Evolutionary conservation across 2,797 vertebrate genomes (phyloP).

Genomic region (Anabacerthia variegaticeps): DNA sequence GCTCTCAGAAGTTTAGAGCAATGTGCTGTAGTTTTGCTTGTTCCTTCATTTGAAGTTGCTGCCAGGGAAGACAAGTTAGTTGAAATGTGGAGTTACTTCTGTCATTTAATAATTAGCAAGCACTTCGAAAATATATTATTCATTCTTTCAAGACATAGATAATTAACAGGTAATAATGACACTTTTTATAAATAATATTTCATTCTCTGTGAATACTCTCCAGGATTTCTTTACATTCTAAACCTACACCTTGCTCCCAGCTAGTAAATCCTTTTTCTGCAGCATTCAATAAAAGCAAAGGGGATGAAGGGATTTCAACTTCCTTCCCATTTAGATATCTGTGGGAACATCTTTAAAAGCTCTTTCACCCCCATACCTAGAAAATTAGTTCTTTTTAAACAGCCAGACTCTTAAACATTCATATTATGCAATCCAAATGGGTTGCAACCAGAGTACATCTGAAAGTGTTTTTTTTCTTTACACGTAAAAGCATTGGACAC

Average conservation of each 20-base stretch:
- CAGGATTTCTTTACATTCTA: slow-evolving; percentile 50
- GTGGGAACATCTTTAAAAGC: slow-evolving; percentile 52
- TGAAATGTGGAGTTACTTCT: slow-evolving; percentile 57
- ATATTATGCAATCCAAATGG: slow-evolving; percentile 31
- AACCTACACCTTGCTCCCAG: slow-evolving; percentile 46
- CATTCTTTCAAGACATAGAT: slow-evolving; percentile 55
- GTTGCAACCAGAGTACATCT: neutral
- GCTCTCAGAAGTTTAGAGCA: slow-evolving; percentile 26
- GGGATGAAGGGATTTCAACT: slow-evolving; percentile 25
- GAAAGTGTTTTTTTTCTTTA: neutral
- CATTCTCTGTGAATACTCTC: slow-evolving; percentile 53
- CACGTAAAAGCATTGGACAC: slow-evolving; percentile 1
- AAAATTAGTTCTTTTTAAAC: slow-evolving; percentile 41
- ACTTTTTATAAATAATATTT: slow-evolving; percentile 63
- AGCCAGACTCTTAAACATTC: slow-evolving; percentile 27
- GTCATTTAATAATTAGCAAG: slow-evolving; percentile 70
- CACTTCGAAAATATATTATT: slow-evolving; percentile 64
- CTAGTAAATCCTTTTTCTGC: slow-evolving; percentile 26
- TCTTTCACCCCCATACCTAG: neutral
- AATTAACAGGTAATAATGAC: slow-evolving; percentile 60
- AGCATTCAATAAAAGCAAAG: neutral
- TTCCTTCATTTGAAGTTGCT: slow-evolving; percentile 39
- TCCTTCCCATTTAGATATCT: slow-evolving; percentile 60
- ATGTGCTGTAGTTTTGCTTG: slow-evolving; percentile 7
- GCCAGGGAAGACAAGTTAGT: slow-evolving; percentile 50